A percentile compares a stretch with the other conserved stretches of the same genome.
phyloP scores from a whole-genome alignment of 2,888 invertebrate genomes.

The Chaetogeoica ovagalla region DNA sequence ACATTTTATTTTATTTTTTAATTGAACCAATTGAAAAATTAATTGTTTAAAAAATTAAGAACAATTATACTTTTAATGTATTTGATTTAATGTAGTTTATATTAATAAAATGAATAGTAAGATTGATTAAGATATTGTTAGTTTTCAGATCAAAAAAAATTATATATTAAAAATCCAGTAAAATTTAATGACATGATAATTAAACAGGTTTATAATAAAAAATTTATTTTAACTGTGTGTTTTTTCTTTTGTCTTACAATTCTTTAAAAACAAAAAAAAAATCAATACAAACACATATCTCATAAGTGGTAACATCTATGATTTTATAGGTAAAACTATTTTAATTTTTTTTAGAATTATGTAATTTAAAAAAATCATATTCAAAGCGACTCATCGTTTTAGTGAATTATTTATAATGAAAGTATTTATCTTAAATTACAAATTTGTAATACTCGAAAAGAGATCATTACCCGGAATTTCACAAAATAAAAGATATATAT shows the following conservation, averaged over 20 bases:
- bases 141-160: not conserved
- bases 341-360: slow-evolving; percentile 1
- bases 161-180: not conserved
- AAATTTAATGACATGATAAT: slow-evolving; percentile 22
- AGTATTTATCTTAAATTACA: slow-evolving; percentile 29
- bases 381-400: not conserved
- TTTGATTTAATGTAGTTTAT: not conserved
- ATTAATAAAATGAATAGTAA: not conserved
- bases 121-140: not conserved
- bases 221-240: slow-evolving; percentile 22
- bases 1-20: not conserved
- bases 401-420: slow-evolving; percentile 14
- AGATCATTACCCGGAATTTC: slow-evolving; percentile 42
- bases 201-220: slow-evolving; percentile 9
- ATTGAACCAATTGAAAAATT: not conserved
- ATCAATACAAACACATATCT: slow-evolving; percentile 12
- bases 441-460: slow-evolving; percentile 33
- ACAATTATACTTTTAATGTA: too few relatives aligned
- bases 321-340: slow-evolving; percentile 3
- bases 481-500: slow-evolving; percentile 32
- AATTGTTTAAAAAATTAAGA: too few relatives aligned
- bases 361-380: slow-evolving; percentile 5
- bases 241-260: slow-evolving; percentile 18
- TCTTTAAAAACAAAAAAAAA: slow-evolving; percentile 20
- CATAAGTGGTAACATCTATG: slow-evolving; percentile 36